Evolutionary conservation across 2,797 vertebrate species (phyloP).

Genomic region (Thamnophis elegans): DNA sequence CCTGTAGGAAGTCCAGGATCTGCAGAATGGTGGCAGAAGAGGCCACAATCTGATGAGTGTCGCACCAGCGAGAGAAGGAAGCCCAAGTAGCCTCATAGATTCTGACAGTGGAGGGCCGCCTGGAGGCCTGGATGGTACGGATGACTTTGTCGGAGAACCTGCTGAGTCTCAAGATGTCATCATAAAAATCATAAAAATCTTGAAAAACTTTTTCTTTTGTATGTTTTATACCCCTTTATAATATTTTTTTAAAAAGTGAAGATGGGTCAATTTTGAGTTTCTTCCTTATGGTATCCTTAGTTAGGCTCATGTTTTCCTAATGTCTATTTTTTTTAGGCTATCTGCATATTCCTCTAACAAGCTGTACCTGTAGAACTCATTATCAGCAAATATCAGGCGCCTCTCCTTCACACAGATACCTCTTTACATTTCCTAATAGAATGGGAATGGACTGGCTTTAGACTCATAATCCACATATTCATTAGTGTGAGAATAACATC

Average conservation of each 20-base stretch:
- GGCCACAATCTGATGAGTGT: no score
- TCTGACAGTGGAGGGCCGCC: no score
- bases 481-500: neutral
- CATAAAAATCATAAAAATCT: neutral
- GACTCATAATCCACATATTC: neutral
- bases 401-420: neutral
- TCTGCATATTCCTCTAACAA: neutral
- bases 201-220: neutral
- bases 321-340: neutral
- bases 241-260: neutral
- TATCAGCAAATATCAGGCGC: neutral
- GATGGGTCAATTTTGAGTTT: neutral
- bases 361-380: neutral
- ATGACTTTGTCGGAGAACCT: no score
- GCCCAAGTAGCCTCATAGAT: no score
- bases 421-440: neutral
- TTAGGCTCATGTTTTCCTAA: neutral
- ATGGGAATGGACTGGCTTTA: neutral
- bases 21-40: no score
- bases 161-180: no score
- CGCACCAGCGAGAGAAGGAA: no score
- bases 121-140: no score
- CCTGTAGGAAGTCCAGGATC: no score
- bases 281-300: neutral
- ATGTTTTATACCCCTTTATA: neutral